Evolutionary conservation across 2,113 vertebrate species (phyloP).

Genomic region (Dipodomys merriami): DNA sequence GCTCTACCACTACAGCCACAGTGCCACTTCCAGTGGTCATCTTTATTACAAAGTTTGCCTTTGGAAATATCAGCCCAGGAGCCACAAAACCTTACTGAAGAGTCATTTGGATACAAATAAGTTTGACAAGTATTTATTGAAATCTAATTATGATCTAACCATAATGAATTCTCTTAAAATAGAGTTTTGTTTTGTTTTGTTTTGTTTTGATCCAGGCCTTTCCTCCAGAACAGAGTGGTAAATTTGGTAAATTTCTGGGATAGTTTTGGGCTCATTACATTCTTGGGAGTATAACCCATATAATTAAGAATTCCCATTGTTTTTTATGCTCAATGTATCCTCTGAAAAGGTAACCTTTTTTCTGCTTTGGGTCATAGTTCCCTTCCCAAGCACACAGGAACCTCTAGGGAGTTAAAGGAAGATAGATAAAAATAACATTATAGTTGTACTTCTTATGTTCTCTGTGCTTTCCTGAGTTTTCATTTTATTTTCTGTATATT

Average conservation of each 20-base stretch:
- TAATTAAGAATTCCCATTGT: constrained; percentile 9
- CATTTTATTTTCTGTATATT: constrained; percentile 11
- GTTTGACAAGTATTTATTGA: constrained; percentile 30
- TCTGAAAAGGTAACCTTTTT: not conserved
- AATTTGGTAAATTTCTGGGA: constrained; percentile 7
- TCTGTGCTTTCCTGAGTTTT: constrained; percentile 1
- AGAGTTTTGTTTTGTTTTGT: not conserved
- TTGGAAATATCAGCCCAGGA: not conserved
- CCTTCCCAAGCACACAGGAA: constrained; percentile 36
- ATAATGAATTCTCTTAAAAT: constrained; percentile 38
- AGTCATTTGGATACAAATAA: not conserved
- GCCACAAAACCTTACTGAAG: constrained; percentile 4
- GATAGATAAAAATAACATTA: constrained; percentile 19
- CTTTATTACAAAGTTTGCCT: constrained; percentile 23
- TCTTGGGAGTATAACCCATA: not conserved
- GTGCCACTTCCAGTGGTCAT: not conserved
- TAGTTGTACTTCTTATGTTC: not conserved
- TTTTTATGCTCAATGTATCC: not conserved
- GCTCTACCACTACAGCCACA: too few relatives aligned
- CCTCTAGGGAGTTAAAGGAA: not conserved
- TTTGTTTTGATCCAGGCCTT: not conserved
- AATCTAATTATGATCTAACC: constrained; percentile 6
- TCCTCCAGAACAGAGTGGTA: not conserved
- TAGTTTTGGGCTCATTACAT: not conserved
- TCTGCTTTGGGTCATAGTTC: constrained; percentile 30